phyloP scores from a whole-genome alignment of 2,113 vertebrate genomes.

The Colius striatus region DNA sequence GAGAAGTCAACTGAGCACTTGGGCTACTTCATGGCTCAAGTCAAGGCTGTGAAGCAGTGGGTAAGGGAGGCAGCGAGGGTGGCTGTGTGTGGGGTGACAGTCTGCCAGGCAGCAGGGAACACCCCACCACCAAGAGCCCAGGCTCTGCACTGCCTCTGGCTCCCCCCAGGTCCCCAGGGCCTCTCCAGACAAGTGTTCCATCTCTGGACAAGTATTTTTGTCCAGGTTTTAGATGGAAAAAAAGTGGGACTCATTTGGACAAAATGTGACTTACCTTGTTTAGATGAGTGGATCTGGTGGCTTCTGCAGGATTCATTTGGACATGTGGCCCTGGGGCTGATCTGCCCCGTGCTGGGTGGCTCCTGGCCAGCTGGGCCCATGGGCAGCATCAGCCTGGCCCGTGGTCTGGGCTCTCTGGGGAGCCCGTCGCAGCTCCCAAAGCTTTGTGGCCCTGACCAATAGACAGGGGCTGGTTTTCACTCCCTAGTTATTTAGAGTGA shows the following conservation, averaged over 20 bases:
- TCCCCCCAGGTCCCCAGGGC: neutral
- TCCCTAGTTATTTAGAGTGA: neutral
- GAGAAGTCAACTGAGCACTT: conserved; percentile 55
- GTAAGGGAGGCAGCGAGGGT: conserved; percentile 60
- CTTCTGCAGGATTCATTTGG: neutral
- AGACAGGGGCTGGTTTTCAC: accelerated
- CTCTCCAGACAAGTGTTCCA: neutral
- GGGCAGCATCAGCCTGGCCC: too few species aligned
- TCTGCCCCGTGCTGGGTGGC: neutral
- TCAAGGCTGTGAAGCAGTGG: conserved; percentile 69
- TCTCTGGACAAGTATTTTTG: neutral
- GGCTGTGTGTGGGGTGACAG: too few species aligned
- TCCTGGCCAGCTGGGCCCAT: neutral
- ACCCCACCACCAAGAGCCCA: too few species aligned
- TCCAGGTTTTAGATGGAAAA: neutral
- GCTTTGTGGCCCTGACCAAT: neutral
- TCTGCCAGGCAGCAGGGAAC: neutral
- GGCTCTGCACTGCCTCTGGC: too few species aligned
- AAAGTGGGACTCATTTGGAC: neutral
- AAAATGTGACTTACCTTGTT: neutral
- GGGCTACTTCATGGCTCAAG: conserved; percentile 68
- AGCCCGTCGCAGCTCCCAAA: neutral
- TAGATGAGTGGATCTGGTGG: neutral
- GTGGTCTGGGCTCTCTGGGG: accelerated
- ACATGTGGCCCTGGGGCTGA: neutral